These are phyloP conservation scores for Daboia siamensis DNA, from an alignment of 2,113 vertebrate species.

Conservation along the genomic window DNA sequence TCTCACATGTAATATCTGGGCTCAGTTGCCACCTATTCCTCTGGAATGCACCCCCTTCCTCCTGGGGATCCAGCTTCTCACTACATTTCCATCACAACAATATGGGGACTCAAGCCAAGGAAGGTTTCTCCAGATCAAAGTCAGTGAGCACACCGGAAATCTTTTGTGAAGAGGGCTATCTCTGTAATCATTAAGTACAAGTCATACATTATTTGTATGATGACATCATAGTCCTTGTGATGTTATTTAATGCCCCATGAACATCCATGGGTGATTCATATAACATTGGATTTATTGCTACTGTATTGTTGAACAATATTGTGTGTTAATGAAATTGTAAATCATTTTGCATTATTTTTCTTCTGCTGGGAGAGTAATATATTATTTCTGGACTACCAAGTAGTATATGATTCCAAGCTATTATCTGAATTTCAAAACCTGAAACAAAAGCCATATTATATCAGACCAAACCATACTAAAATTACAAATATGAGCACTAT, in stretches of 20 bases:
- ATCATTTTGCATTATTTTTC: background rate
- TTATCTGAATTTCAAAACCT: background rate
- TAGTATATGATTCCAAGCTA: background rate
- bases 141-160: background rate
- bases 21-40: background rate
- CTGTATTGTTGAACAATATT: background rate
- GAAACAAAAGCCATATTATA: background rate
- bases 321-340: background rate
- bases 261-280: background rate
- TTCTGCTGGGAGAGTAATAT: background rate
- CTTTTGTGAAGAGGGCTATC: background rate
- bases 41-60: background rate
- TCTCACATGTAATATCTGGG: background rate
- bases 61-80: background rate
- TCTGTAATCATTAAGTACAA: background rate
- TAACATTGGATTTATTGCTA: background rate
- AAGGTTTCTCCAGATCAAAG: background rate
- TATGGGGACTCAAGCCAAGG: background rate
- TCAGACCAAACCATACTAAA: background rate
- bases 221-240: background rate
- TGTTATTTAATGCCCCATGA: background rate
- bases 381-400: background rate
- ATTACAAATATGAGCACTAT: background rate
- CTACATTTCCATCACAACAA: background rate
- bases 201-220: background rate